Percentiles rank a stretch among this genome's conserved stretches.
Conservation (phyloP, 2,888 invertebrate genomes). For the Polyommatus icarus region DNA sequence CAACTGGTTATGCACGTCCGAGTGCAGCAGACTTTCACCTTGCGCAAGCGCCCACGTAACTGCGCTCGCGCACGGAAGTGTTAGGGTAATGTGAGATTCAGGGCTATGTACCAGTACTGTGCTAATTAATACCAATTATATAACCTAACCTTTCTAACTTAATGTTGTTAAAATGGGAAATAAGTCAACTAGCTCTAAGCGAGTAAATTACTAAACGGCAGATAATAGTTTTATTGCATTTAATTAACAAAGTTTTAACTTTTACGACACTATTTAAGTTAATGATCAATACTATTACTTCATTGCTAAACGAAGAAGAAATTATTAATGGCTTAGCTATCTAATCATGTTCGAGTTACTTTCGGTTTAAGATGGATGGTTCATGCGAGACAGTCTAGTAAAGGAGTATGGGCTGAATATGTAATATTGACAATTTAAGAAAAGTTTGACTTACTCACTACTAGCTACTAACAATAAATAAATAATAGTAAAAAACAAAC, state of each 20-base stretch:
- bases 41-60: slow-evolving; percentile 79
- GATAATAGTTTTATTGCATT: neutral
- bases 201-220: neutral
- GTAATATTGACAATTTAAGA: no score
- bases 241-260: no score
- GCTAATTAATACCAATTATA: slow-evolving; percentile 24
- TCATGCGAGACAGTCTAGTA: neutral
- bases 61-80: slow-evolving; percentile 72
- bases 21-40: slow-evolving; percentile 78
- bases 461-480: no score
- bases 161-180: neutral
- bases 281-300: neutral
- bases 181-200: neutral
- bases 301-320: neutral
- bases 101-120: slow-evolving; percentile 39
- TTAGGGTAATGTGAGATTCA: slow-evolving; percentile 63
- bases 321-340: neutral
- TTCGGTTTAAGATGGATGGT: neutral
- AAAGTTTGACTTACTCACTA: no score
- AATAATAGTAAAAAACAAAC: no score
- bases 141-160: slow-evolving; percentile 12
- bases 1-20: slow-evolving; percentile 65
- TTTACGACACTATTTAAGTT: no score
- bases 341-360: neutral
- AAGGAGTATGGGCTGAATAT: neutral